Evolutionary conservation across 2,888 invertebrate genomes (phyloP), one percentile per base, ranked within the genome.

Genomic region (Crepidodera aurea): DNA sequence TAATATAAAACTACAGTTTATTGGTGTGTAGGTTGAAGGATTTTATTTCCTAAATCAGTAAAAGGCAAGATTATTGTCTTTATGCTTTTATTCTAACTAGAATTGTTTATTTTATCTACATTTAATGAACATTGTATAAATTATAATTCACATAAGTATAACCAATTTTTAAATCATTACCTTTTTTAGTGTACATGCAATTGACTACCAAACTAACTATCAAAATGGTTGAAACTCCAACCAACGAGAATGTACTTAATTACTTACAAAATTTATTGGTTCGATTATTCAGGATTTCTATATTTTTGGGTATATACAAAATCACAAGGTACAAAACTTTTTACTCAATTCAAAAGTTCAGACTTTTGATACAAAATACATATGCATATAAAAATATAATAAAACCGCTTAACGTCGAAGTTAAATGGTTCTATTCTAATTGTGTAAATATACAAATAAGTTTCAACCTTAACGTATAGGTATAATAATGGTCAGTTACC

Each of bases 371-470:
- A 68, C 65, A 69, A 72, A 68, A 70, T 67, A 66, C 60, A 67
- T 63, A 69, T 71, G 70, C 69, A 67, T 71, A 72, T 70, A 72
- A 72, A 72, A 72, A 72, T 71, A 71, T 70, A 69, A 71, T 71
- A 55, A 69, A 72, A 67, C 68, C 62, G 65, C 65, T 67, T 62
- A 69, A 70, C 69, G 67, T 67, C 66, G 54, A 61, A 60, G 58
- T 61, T 54, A 56, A 53, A 44, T 54, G 58, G 48, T 58, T 62
- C 51, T 62, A 54, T 60, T 55, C 60, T 60, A 60, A 39, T 40
- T 32, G 27, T 51, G 48, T 51, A 51, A 59, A 58, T 57, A 48
- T 58, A 65, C 55, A 61, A 59, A 62, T 51, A 51, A 60, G 59
- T 62, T 42, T 19, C 40, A 58, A 63, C 59, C 40, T 40, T 48